Evolutionary conservation across 2,797 vertebrate genomes (phyloP), one percentile per base, ranked within the genome.

Genomic region (Serranus cabrilla): DNA sequence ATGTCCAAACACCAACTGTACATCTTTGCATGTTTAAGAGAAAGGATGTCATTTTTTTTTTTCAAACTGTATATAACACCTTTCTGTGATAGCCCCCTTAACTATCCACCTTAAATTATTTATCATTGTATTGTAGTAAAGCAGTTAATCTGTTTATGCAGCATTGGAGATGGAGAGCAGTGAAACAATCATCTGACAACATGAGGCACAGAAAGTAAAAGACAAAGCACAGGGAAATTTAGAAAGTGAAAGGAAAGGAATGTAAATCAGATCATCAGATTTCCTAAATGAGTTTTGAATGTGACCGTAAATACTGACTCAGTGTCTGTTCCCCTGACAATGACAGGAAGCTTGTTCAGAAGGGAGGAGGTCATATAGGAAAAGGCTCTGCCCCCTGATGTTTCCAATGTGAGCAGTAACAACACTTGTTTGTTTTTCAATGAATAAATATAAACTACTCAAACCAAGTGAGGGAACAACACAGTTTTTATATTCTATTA

Each of bases 331-430:
- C 47, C 65, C 49, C 23, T 57, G 74, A 91, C 91, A 90, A 92
- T 85, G 81, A 84, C 87, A 86, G 88, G 89, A 92, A 92, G 74
- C 89, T 91, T 69, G 83, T 89, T 88, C 85, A 90, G 76, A 50
- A 74, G 80, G 86, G 85, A 90, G 80, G 86, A 82, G 85, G 85
- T 85, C 85, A 83, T 83, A 80, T 56, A 91, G 90, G 83, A 89
- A 91, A 77, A 71, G 77, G 46, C 69, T 63, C 74, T 65, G 78
- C 71, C 76, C 70, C 68, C 86, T 42, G 78, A 83, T 87, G 84
- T 76, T 88, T 76, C 70, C 76, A 63, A 82, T 75, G 73, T 73
- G 72, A 86, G 71, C 76, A 84, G 25, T 59, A 81, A 77, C 69
- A 82, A 65, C 61, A 50, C 39, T 0, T 79, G 60, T 88, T 89